These are phyloP conservation scores for Romanogobio albipinnatus DNA, from an alignment of 2,113 vertebrate species.

Conservation along the genomic window DNA sequence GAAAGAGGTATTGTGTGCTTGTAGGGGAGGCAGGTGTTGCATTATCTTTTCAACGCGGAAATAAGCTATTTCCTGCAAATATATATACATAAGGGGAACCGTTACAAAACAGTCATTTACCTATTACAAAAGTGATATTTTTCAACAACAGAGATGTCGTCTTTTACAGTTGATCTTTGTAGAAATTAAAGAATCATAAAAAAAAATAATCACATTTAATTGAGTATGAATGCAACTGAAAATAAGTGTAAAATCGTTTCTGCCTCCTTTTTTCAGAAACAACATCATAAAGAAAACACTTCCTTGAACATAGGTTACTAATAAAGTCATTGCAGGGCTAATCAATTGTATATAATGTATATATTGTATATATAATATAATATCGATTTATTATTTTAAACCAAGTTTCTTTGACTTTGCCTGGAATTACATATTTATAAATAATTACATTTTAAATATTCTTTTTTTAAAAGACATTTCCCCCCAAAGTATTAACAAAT, in stretches of 20 bases:
- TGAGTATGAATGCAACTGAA: neutral
- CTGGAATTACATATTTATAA: no score
- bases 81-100: neutral
- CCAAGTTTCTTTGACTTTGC: no score
- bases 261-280: neutral
- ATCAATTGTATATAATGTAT: no score
- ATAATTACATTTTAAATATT: no score
- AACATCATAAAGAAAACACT: neutral
- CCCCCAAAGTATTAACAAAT: neutral
- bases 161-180: neutral
- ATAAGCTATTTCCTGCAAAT: neutral
- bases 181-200: neutral
- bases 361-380: no score
- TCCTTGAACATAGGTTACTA: neutral
- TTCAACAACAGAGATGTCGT: neutral
- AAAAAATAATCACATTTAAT: no score
- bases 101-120: neutral
- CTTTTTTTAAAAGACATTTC: no score
- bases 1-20: conserved; percentile 76
- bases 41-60: neutral
- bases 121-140: neutral
- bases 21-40: no score
- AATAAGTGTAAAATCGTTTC: neutral
- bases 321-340: neutral
- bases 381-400: neutral